Evolutionary conservation across 2,797 vertebrate genomes (phyloP).

Genomic region (Sebastes cheni): DNA sequence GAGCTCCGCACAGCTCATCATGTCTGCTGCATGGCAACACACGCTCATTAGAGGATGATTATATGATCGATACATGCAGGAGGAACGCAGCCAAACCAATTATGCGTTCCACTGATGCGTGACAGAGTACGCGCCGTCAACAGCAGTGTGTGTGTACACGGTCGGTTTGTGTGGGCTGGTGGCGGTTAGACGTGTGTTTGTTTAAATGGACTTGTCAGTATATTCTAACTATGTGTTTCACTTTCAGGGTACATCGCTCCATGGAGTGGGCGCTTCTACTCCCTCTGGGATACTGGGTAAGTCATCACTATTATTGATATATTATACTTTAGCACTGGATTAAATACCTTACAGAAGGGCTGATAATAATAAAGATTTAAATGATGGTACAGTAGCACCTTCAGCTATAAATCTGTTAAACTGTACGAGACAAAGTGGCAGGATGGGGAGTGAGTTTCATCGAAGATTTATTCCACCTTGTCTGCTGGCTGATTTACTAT

Average conservation of each 20-base stretch:
- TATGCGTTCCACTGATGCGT: background rate
- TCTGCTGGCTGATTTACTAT: background rate
- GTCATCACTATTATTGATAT: conserved; percentile 43
- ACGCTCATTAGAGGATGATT: background rate
- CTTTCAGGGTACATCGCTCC: conserved; percentile 94
- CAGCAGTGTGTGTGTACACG: background rate
- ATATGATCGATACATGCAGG: conserved; percentile 13
- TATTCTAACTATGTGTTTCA: conserved; percentile 16
- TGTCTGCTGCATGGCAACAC: conserved; percentile 13
- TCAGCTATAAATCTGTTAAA: background rate
- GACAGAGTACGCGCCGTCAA: background rate
- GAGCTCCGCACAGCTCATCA: conserved; percentile 46
- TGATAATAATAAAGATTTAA: background rate
- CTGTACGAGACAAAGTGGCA: background rate
- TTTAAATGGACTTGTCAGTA: background rate
- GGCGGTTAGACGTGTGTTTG: background rate
- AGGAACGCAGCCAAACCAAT: background rate
- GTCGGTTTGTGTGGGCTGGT: background rate
- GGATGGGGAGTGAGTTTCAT: background rate
- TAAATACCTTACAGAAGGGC: background rate
- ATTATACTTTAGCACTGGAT: background rate
- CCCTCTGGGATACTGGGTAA: conserved; percentile 98
- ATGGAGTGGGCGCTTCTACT: conserved; percentile 98
- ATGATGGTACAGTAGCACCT: background rate
- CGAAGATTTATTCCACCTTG: background rate